A percentile compares a stretch with the other conserved stretches of the same genome.
phyloP scores from a whole-genome alignment of 2,797 vertebrate species.

The Hoplostethus atlanticus region DNA sequence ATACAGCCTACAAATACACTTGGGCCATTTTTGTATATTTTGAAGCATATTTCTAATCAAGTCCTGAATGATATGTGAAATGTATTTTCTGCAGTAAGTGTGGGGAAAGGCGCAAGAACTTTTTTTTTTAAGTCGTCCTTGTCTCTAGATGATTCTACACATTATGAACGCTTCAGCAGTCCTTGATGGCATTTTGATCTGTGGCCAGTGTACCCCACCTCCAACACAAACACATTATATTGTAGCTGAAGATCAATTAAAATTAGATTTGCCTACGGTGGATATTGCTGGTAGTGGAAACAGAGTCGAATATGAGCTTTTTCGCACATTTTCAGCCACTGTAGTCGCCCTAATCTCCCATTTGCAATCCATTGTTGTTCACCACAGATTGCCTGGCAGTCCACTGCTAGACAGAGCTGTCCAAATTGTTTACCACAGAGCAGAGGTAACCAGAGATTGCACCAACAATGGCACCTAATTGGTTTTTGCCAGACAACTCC shows the following conservation, averaged over 20 bases:
- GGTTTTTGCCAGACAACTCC: constrained; percentile 77
- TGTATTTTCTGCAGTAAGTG: too few relatives aligned
- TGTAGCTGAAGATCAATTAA: constrained; percentile 1
- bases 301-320: not conserved
- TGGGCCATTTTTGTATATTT: too few relatives aligned
- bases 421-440: constrained; percentile 67
- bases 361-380: constrained; percentile 26
- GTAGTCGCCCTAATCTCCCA: constrained; percentile 34
- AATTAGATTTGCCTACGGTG: not conserved
- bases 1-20: too few relatives aligned
- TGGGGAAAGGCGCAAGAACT: too few relatives aligned
- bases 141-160: too few relatives aligned
- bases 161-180: too few relatives aligned
- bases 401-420: constrained; percentile 49
- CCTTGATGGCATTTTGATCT: too few relatives aligned
- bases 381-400: constrained; percentile 37
- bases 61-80: too few relatives aligned
- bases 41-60: too few relatives aligned
- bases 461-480: constrained; percentile 75
- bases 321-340: constrained; percentile 5
- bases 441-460: constrained; percentile 78
- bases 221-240: too few relatives aligned
- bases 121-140: too few relatives aligned
- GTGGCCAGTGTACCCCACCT: too few relatives aligned
- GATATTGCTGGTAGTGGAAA: not conserved